Conservation (phyloP, 1,140 invertebrate species). For the Penaeus chinensis region DNA sequence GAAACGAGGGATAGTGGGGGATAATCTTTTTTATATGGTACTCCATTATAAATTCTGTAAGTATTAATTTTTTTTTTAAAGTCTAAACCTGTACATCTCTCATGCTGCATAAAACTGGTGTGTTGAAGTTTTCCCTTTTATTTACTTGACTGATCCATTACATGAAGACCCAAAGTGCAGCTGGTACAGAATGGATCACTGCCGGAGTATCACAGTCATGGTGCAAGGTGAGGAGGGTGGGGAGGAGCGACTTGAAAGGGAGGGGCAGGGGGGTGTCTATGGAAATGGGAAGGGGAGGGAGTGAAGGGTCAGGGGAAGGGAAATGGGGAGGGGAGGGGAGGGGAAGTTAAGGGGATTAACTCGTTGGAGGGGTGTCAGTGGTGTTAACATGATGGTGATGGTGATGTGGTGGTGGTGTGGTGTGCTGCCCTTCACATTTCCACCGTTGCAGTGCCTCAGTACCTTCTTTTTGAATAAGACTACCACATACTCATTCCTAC, state of each 20-base stretch:
- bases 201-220: slow-evolving; percentile 49
- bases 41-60: slow-evolving; percentile 28
- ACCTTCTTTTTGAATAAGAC: too few species aligned
- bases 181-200: slow-evolving; percentile 43
- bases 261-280: slow-evolving; percentile 9
- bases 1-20: too few species aligned
- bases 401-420: too few species aligned
- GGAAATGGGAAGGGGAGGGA: neutral
- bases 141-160: too few species aligned
- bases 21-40: neutral
- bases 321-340: neutral
- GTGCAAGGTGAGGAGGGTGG: slow-evolving; percentile 37
- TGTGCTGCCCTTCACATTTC: too few species aligned
- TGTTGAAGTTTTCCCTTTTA: too few species aligned
- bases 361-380: too few species aligned
- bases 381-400: too few species aligned
- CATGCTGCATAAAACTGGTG: slow-evolving; percentile 21
- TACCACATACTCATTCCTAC: too few species aligned
- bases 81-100: slow-evolving; percentile 30
- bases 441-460: too few species aligned
- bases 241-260: slow-evolving; percentile 23
- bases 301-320: neutral
- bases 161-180: too few species aligned
- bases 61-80: neutral
- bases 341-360: too few species aligned